Conservation (phyloP, 2,888 invertebrate species). For the Andricus curvator region DNA sequence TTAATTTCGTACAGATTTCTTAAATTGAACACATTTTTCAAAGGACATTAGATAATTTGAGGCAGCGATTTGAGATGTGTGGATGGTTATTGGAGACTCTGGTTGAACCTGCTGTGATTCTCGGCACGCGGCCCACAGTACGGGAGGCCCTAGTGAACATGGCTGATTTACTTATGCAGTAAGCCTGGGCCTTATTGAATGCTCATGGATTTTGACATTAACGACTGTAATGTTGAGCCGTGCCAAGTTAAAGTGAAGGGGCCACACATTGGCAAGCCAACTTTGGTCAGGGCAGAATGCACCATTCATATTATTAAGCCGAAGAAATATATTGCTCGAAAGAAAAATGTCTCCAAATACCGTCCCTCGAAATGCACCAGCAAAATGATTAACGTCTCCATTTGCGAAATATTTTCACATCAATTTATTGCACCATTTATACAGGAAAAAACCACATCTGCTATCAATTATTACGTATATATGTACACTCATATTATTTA, state of each 20-base stretch:
- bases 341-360: conserved; percentile 52
- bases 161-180: conserved; percentile 67
- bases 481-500: not conserved
- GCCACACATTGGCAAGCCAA: conserved; percentile 52
- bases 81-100: not conserved
- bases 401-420: not conserved
- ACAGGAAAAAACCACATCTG: not conserved
- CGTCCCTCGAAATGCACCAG: not conserved
- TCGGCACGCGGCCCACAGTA: not conserved
- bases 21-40: too few species aligned
- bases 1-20: too few species aligned
- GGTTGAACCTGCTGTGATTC: conserved; percentile 5
- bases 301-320: conserved; percentile 52
- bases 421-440: not conserved
- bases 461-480: too few species aligned
- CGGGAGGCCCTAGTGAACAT: conserved; percentile 48
- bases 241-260: conserved; percentile 46
- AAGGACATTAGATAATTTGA: not conserved
- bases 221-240: conserved; percentile 60
- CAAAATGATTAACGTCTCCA: not conserved
- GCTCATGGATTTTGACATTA: conserved; percentile 68
- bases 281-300: conserved; percentile 53
- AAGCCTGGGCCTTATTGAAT: conserved; percentile 64
- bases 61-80: not conserved
- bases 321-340: conserved; percentile 52